Percentiles rank a stretch among this genome's conserved stretches.
These are phyloP conservation scores for Hydriomena furcata DNA, from an alignment of 2,888 invertebrate species.

Conservation along the genomic window DNA sequence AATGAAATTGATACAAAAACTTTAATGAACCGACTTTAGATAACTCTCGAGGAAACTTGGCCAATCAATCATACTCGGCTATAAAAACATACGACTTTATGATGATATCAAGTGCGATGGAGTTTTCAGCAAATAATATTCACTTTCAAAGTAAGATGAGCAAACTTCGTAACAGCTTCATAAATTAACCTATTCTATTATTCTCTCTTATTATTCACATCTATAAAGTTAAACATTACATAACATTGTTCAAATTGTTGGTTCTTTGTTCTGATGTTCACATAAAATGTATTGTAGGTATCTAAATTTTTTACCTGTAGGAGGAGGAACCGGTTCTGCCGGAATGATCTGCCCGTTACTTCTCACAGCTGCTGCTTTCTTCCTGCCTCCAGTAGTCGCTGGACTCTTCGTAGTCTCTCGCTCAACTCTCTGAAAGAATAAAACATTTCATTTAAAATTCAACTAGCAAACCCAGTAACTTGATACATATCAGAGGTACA, in stretches of 20 bases:
- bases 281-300: neutral
- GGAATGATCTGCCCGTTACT: conserved; percentile 73
- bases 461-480: conserved; percentile 17
- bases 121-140: conserved; percentile 39
- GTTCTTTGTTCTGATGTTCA: neutral
- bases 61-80: conserved; percentile 44
- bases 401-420: conserved; percentile 75
- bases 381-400: conserved; percentile 72
- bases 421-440: conserved; percentile 70
- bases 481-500: conserved; percentile 32
- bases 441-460: conserved; percentile 18
- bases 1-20: conserved; percentile 16
- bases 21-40: conserved; percentile 19
- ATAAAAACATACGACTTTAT: conserved; percentile 39
- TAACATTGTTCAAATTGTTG: neutral
- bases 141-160: conserved; percentile 38
- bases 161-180: conserved; percentile 40
- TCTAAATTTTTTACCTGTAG: conserved; percentile 66
- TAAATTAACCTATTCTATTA: conserved; percentile 39
- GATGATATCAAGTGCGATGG: conserved; percentile 29
- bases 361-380: conserved; percentile 65
- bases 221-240: conserved; percentile 25
- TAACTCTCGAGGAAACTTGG: conserved; percentile 28
- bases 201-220: conserved; percentile 23
- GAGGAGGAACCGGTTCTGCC: conserved; percentile 61